phyloP scores from a whole-genome alignment of 2,888 invertebrate genomes.

The Lasioglossum zephyrum region DNA sequence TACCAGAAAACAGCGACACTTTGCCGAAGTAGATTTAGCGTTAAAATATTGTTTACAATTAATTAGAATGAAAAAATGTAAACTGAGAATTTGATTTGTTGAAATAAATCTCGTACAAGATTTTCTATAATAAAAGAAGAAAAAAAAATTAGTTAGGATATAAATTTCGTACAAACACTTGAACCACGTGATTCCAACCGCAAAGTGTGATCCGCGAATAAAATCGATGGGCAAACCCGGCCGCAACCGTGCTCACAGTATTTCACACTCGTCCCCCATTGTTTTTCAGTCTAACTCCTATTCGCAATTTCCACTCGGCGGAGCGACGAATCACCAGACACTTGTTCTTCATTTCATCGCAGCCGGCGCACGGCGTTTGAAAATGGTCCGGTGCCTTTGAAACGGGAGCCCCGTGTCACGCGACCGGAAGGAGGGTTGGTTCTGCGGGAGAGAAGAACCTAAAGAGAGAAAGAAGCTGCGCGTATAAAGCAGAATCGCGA shows the following conservation, averaged over 20 bases:
- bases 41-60: too few species aligned
- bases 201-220: background rate
- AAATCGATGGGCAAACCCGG: background rate
- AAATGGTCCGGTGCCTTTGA: conserved; percentile 7
- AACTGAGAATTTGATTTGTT: too few species aligned
- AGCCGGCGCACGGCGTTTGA: background rate
- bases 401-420: conserved; percentile 14
- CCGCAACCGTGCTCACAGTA: background rate
- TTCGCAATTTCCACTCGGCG: conserved; percentile 1
- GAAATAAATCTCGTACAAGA: too few species aligned
- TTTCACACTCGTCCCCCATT: background rate
- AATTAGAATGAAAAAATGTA: too few species aligned
- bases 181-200: background rate
- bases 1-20: background rate
- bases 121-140: too few species aligned
- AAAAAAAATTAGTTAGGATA: too few species aligned
- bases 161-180: too few species aligned
- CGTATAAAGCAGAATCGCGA: background rate
- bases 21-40: too few species aligned
- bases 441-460: background rate
- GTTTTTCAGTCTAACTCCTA: background rate
- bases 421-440: conserved; percentile 8
- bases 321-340: conserved; percentile 5
- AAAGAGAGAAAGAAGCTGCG: background rate
- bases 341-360: conserved; percentile 12